Evolutionary conservation across 2,888 invertebrate genomes (phyloP), one percentile per base, ranked within the genome.

Genomic region (Epistrophella euchroma): DNA sequence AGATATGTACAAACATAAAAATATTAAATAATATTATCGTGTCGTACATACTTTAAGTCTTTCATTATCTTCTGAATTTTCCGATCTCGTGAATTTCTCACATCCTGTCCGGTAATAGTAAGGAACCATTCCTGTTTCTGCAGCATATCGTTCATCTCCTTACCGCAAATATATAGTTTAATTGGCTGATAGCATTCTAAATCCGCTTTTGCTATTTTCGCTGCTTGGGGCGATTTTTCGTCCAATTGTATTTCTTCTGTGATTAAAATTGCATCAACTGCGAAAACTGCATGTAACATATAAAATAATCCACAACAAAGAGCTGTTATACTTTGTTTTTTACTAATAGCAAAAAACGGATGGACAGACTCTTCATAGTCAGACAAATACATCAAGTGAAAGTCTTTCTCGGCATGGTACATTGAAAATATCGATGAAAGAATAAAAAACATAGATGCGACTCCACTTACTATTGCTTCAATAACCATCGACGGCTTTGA

Each of bases 291-390:
- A 87, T 90, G 90, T 58, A 90, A 47, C 68, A 90, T 58, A 84
- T 90, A 89, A 25, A 90, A 70, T 4, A 88, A 83, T 6, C 89
- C 90, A 19, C 88, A 88, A 13, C 82, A 45, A 13, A 90, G 73
- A 0, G 90, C 88, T 0, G 88, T 72, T n/a, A 90, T 89, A 35
- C 90, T 89, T 71, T 91, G 91, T n/a, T 83, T 73, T 50, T 90
- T 90, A 22, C 88, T 90, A 22, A 89, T 76, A 10, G 79, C 81
- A 74, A 91, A 90, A 71, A 89, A 90, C 0, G 88, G 88, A 87
- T 91, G 90, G 3, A 80, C 35, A 11, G 76, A 76, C 45, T 89
- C 88, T 50, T 90, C 88, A 15, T 83, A 68, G 10, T 89, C 89
- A 0, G 89, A 77, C 19, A 90, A 74, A 64, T 89, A 89, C 82